phyloP scores from a whole-genome alignment of 2,113 vertebrate genomes.

The Colossoma macropomum region DNA sequence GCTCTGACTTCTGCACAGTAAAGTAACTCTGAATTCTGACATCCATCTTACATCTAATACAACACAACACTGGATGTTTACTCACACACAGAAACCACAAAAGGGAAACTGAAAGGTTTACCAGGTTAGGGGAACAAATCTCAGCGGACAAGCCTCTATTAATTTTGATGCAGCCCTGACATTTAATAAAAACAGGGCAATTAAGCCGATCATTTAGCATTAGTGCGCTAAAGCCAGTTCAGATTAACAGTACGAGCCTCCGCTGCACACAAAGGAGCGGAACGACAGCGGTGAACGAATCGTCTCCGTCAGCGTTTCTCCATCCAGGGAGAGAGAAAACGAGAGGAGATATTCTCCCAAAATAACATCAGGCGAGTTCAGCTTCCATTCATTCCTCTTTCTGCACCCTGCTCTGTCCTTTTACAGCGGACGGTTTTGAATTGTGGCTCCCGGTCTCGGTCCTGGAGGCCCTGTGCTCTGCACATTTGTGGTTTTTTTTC shows the following conservation, averaged over 20 bases:
- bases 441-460: not conserved
- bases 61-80: not conserved
- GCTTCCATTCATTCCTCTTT: not conserved
- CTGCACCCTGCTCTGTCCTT: not conserved
- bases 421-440: not conserved
- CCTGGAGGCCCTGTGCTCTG: no score
- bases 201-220: slow-evolving; percentile 18
- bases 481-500: no score
- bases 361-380: not conserved
- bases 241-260: slow-evolving; percentile 7
- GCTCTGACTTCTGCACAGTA: no score
- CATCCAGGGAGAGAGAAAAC: not conserved
- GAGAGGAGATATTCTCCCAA: not conserved
- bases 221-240: not conserved
- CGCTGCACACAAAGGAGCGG: not conserved
- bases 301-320: slow-evolving; percentile 1
- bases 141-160: slow-evolving; percentile 31
- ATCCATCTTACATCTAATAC: not conserved
- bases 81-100: slow-evolving; percentile 21
- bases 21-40: no score
- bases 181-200: slow-evolving; percentile 29
- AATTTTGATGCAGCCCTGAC: slow-evolving; percentile 22
- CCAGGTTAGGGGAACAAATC: not conserved
- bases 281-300: not conserved
- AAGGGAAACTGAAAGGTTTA: not conserved